phyloP scores from a whole-genome alignment of 2,888 invertebrate genomes.

The Tineola bisselliella region DNA sequence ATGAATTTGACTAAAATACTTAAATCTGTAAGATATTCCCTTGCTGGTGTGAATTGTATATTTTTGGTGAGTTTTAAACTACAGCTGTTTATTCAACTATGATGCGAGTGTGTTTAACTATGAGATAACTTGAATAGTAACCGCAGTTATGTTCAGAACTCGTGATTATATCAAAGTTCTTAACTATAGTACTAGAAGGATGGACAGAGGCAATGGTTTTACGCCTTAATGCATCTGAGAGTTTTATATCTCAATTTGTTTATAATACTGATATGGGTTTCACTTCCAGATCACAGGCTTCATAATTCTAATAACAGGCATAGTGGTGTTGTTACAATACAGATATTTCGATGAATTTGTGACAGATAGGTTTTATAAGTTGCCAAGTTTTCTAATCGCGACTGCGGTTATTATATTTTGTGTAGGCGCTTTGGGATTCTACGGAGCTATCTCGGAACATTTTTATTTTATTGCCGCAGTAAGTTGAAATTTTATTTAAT shows the following conservation, averaged over 20 bases:
- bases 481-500: conserved; percentile 32
- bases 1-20: conserved; percentile 59
- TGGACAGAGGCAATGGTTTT: too few species aligned
- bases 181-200: too few species aligned
- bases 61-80: conserved; percentile 73
- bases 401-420: conserved; percentile 76
- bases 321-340: conserved; percentile 68
- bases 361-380: conserved; percentile 71
- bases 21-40: conserved; percentile 72
- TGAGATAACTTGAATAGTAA: too few species aligned
- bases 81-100: too few species aligned
- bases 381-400: conserved; percentile 73
- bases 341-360: conserved; percentile 71
- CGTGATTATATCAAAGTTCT: too few species aligned
- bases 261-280: background rate
- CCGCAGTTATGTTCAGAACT: too few species aligned
- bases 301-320: conserved; percentile 75
- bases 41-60: conserved; percentile 76
- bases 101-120: too few species aligned
- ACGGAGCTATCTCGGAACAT: conserved; percentile 84
- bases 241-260: too few species aligned
- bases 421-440: conserved; percentile 84
- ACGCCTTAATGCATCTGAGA: too few species aligned
- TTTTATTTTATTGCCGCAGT: conserved; percentile 82
- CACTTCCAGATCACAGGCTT: conserved; percentile 79